Conservation (phyloP, 92 coral and sea anemone species). For the Porites cylindrica region DNA sequence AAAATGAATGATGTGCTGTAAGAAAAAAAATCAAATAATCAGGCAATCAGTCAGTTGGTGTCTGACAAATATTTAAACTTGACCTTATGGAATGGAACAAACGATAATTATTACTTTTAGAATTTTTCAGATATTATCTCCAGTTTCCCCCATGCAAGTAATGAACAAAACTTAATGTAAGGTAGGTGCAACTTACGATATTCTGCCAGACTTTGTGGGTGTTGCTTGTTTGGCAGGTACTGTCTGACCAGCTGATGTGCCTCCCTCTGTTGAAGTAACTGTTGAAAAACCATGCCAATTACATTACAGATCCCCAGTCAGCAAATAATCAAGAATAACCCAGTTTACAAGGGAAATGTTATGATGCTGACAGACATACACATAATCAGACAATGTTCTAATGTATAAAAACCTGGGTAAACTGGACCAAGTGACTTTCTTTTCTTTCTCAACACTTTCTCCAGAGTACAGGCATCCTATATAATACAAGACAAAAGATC, state of each 20-base stretch:
- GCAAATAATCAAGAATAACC: too few species aligned
- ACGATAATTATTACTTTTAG: background rate
- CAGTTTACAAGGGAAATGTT: background rate
- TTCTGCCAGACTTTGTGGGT: conserved; percentile 96
- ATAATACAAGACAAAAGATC: background rate
- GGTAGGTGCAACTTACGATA: conserved; percentile 71
- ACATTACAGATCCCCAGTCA: too few species aligned
- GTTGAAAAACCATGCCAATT: background rate
- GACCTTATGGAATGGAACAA: too few species aligned
- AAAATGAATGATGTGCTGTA: background rate
- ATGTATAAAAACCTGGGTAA: conserved; percentile 64
- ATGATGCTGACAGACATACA: background rate
- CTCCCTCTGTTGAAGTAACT: conserved; percentile 6
- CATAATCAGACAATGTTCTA: background rate
- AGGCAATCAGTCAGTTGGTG: background rate
- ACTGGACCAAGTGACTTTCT: conserved; percentile 89
- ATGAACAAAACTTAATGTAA: background rate
- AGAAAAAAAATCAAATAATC: background rate
- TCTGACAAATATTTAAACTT: too few species aligned
- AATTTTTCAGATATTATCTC: background rate
- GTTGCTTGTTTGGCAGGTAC: conserved; percentile 71
- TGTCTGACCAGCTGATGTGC: conserved; percentile 5
- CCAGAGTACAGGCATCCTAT: conserved; percentile 96
- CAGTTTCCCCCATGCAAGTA: background rate
- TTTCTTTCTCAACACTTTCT: conserved; percentile 94